phyloP scores from a whole-genome alignment of 1,140 invertebrate genomes.

The Penaeus japonicus region DNA sequence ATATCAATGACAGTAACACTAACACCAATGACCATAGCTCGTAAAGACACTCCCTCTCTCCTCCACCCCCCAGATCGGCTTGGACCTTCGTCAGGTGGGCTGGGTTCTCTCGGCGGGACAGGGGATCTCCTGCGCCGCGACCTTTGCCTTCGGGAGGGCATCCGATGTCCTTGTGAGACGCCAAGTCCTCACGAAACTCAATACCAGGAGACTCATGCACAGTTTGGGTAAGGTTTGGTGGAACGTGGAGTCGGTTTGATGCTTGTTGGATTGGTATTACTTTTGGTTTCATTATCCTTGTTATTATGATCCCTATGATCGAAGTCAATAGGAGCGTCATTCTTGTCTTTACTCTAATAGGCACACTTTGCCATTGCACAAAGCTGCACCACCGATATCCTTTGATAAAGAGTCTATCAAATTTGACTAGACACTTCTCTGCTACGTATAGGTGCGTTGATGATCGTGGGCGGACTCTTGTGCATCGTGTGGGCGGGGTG shows the following conservation, averaged over 20 bases:
- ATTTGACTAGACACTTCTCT: no score
- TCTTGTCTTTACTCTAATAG: no score
- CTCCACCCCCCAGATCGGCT: neutral
- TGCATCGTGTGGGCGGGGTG: constrained; percentile 36
- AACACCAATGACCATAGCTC: no score
- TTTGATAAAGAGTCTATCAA: no score
- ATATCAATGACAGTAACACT: no score
- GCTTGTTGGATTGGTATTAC: no score
- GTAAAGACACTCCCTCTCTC: no score
- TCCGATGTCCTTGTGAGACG: constrained; percentile 9
- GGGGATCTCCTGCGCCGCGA: neutral
- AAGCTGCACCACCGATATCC: no score
- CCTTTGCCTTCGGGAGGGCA: constrained; percentile 26
- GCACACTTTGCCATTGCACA: no score
- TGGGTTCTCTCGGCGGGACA: constrained; percentile 18
- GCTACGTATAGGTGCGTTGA: neutral
- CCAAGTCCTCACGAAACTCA: neutral
- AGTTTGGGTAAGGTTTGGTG: neutral
- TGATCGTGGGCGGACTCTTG: neutral
- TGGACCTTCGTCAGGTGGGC: constrained; percentile 24
- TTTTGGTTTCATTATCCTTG: no score
- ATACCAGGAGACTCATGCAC: constrained; percentile 28
- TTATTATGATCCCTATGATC: no score
- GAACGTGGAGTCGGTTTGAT: neutral
- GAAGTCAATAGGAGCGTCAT: no score